These are phyloP conservation scores for Thunnus maccoyii DNA, from an alignment of 2,113 vertebrate species.

Conservation along the genomic window DNA sequence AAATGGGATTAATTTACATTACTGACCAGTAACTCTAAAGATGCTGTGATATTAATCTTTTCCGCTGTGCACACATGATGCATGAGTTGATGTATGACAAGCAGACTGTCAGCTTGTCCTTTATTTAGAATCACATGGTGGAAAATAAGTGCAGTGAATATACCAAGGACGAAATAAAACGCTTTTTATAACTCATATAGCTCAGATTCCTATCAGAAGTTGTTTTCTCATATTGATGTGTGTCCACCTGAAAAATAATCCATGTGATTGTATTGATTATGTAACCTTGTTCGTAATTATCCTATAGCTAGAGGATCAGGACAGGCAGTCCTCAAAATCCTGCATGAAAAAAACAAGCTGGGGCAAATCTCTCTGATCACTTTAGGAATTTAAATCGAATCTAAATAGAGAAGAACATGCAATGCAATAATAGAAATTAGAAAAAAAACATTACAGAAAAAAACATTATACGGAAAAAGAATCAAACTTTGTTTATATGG, in stretches of 20 bases:
- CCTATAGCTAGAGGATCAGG: neutral
- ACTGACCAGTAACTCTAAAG: neutral
- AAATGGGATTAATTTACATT: neutral
- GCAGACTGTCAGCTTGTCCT: neutral
- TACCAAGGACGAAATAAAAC: neutral
- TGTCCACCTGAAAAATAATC: neutral
- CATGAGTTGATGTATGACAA: conserved; percentile 35
- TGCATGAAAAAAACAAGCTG: neutral
- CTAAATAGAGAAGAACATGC: neutral
- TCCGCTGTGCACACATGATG: conserved; percentile 22
- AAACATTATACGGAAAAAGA: too few relatives aligned
- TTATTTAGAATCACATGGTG: conserved; percentile 22
- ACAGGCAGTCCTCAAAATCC: conserved; percentile 23
- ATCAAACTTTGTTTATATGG: neutral
- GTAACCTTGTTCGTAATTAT: conserved; percentile 31
- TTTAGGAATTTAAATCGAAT: neutral
- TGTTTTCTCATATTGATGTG: neutral
- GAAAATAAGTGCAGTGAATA: conserved; percentile 20
- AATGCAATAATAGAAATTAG: neutral
- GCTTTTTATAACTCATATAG: neutral
- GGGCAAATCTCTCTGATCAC: neutral
- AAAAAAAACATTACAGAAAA: neutral
- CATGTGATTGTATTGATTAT: conserved; percentile 20
- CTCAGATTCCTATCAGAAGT: neutral
- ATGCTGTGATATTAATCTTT: neutral